phyloP scores from a whole-genome alignment of 2,113 vertebrate species.

The Rhinogobius similis region DNA sequence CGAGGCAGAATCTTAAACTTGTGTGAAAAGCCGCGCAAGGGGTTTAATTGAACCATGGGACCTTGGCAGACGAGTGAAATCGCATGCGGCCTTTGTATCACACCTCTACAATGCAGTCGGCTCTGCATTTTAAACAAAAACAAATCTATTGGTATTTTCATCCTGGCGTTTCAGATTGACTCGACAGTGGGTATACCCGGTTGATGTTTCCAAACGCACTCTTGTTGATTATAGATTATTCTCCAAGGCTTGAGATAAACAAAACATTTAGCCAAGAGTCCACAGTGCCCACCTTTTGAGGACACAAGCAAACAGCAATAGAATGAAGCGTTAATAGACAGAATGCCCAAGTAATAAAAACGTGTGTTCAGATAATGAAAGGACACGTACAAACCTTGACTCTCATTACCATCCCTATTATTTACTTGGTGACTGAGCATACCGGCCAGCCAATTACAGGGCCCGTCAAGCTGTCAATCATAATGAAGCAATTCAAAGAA shows the following conservation, averaged over 20 bases:
- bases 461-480: constrained; percentile 65
- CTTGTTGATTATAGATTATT: constrained; percentile 13
- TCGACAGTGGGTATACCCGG: constrained; percentile 1
- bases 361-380: constrained; percentile 44
- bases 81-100: constrained; percentile 1
- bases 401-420: constrained; percentile 53
- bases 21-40: background rate
- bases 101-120: background rate
- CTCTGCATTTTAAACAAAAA: constrained; percentile 12
- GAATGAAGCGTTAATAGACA: constrained; percentile 36
- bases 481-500: constrained; percentile 55
- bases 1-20: constrained; percentile 3
- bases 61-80: constrained; percentile 4
- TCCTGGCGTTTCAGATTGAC: background rate
- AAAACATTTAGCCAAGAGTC: constrained; percentile 1
- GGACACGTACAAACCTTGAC: constrained; percentile 37
- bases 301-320: constrained; percentile 7
- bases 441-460: constrained; percentile 62
- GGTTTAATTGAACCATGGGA: constrained; percentile 9
- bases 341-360: constrained; percentile 33
- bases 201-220: constrained; percentile 9
- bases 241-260: constrained; percentile 12
- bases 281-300: constrained; percentile 3
- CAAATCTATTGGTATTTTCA: constrained; percentile 4
- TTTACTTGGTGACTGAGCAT: constrained; percentile 61